Base-by-base conservation (phyloP, 2,888 invertebrate genomes). In the Caenorhabditis angaria region DNA sequence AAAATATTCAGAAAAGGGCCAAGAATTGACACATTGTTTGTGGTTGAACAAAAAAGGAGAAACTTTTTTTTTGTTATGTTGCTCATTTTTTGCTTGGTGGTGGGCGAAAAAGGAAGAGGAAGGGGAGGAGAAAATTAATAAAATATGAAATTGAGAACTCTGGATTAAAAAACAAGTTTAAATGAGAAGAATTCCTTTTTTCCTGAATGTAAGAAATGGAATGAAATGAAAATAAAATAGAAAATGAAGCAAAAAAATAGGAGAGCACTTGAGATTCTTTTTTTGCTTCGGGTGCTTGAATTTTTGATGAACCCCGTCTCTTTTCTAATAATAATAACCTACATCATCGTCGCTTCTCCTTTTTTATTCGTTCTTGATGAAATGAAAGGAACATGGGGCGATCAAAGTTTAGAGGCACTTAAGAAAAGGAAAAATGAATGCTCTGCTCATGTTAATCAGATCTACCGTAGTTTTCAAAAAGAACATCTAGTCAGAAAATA, bases 11-110 rank as follows among this genome's bases (percentile, higher is more conserved):
- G 50, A 22, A 50, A 48, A n/a, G n/a, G 41, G 41, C 41, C 41
- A 54, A 54, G 54, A 54, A 54, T 54, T 54, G 54, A 54, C 54
- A 54, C 54, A 54, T 54, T 54, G 54, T 54, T 50, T 50, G 50
- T 20, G 50, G 50, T n/a, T 24, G 50, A 24, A 50, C 22, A 24
- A 50, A 50, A 24, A 50, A 50, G 20, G 24, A 50, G 22, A 50
- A 20, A 24, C 24, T 24, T 24, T 24, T 22, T 50, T 50, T 48
- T 50, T 50, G 35, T 35, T 35, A n/a, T 41, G 41, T 41, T 41
- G 41, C 41, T 41, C 41, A 41, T 41, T 41, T 41, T 41, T 18
- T n/a, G n/a, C n/a, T n/a, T 41, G 10, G 41, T 41, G 41, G 41
- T 41, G 41, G 41, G 41, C 41, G 41, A 41, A 41, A 41, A 41